Percentiles rank a stretch among this genome's conserved stretches.
These are phyloP conservation scores for Candoia aspera DNA, from an alignment of 2,113 vertebrate genomes.

Conservation along the genomic window DNA sequence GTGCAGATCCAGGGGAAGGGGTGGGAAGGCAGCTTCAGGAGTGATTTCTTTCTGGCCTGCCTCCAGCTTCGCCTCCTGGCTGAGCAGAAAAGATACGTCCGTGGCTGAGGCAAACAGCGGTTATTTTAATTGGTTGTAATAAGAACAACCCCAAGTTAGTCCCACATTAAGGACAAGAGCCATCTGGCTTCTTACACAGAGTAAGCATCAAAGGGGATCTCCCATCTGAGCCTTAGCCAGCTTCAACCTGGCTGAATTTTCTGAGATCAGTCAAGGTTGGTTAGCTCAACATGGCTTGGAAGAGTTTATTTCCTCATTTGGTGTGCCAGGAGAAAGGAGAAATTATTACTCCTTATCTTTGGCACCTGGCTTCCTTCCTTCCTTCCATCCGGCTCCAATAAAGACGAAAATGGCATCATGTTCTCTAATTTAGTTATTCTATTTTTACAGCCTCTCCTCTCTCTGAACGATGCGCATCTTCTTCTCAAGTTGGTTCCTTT, in stretches of 20 bases:
- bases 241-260: background rate
- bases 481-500: too few species aligned
- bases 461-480: too few species aligned
- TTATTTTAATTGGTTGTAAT: background rate
- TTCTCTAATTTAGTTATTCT: too few species aligned
- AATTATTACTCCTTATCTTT: background rate
- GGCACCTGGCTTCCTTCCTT: background rate
- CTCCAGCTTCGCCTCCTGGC: background rate
- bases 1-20: background rate
- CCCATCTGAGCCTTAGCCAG: background rate
- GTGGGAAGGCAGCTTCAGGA: background rate
- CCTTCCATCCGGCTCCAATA: too few species aligned
- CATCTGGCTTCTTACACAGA: background rate
- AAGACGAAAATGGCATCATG: too few species aligned
- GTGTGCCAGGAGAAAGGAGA: background rate
- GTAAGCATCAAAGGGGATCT: background rate
- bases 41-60: background rate
- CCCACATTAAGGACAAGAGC: background rate
- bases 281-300: background rate
- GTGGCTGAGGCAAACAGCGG: background rate
- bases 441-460: too few species aligned
- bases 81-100: background rate
- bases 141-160: background rate
- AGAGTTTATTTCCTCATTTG: background rate
- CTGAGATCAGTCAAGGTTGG: background rate